Evolutionary conservation across 1,140 invertebrate species (phyloP).

Genomic region (Glossosoma conforme): DNA sequence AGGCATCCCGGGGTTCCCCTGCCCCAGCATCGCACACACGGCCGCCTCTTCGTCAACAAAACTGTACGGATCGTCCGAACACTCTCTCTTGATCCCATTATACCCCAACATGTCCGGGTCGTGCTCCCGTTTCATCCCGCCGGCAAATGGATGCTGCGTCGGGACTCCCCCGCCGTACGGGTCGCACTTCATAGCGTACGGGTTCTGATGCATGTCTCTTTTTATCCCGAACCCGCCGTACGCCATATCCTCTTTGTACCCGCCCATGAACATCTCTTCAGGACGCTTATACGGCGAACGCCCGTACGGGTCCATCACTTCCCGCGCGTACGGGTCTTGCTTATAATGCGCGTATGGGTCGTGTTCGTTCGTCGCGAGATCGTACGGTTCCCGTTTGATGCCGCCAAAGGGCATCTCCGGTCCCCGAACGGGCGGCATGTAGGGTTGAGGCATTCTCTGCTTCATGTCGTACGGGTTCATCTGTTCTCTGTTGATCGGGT

Average conservation of each 20-base stretch:
- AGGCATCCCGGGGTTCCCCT: constrained; percentile 31
- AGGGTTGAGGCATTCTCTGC: constrained; percentile 24
- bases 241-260: constrained; percentile 27
- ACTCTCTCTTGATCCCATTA: constrained; percentile 57
- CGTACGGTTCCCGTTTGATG: constrained; percentile 38
- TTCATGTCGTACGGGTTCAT: constrained; percentile 30
- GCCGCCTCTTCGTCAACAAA: constrained; percentile 72
- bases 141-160: constrained; percentile 32
- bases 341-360: constrained; percentile 35
- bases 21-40: constrained; percentile 50
- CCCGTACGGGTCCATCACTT: constrained; percentile 33
- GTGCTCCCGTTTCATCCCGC: constrained; percentile 46
- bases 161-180: constrained; percentile 21
- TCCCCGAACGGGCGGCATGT: constrained; percentile 22
- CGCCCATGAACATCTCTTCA: constrained; percentile 28
- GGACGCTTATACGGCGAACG: constrained; percentile 22
- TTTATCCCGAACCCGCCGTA: constrained; percentile 31
- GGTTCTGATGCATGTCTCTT: constrained; percentile 30
- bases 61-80: constrained; percentile 69
- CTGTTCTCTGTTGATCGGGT: constrained; percentile 22
- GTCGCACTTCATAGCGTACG: constrained; percentile 17
- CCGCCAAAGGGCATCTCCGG: constrained; percentile 28
- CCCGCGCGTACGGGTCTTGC: constrained; percentile 36
- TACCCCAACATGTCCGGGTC: constrained; percentile 35
- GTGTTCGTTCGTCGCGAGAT: constrained; percentile 39